Evolutionary conservation across 2,113 vertebrate genomes (phyloP).

Genomic region (Ictidomys tridecemlineatus): DNA sequence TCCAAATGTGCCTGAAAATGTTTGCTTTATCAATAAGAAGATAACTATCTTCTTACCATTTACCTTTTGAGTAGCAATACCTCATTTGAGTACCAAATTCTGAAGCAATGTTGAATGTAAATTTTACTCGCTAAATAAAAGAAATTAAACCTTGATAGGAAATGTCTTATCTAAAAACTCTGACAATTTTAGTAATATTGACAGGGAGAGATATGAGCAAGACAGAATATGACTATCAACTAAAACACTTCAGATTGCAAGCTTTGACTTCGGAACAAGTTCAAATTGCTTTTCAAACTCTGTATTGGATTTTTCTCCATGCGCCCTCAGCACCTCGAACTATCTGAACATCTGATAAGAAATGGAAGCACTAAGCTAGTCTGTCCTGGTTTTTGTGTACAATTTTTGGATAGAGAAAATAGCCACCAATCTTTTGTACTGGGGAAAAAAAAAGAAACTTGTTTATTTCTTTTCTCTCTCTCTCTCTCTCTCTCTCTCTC

Average conservation of each 20-base stretch:
- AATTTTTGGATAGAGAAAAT: not conserved
- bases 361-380: not conserved
- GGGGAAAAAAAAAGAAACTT: not conserved
- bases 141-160: not conserved
- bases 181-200: not conserved
- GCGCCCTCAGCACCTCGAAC: not conserved
- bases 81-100: not conserved
- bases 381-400: not conserved
- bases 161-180: conserved; percentile 10
- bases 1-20: not conserved
- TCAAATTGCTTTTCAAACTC: conserved; percentile 67
- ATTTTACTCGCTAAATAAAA: not conserved
- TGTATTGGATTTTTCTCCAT: not conserved
- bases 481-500: too few species aligned
- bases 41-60: not conserved
- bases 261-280: conserved; percentile 56
- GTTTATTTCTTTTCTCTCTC: too few species aligned
- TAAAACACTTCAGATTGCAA: conserved; percentile 44
- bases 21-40: not conserved
- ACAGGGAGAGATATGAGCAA: not conserved
- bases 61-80: not conserved
- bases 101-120: not conserved
- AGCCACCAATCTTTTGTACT: not conserved
- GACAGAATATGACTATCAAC: conserved; percentile 48
- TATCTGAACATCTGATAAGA: conserved; percentile 38